A percentile compares a stretch with the other conserved stretches of the same genome.
Conservation (phyloP, 2,888 invertebrate species). For the Nemapogon koenigi region DNA sequence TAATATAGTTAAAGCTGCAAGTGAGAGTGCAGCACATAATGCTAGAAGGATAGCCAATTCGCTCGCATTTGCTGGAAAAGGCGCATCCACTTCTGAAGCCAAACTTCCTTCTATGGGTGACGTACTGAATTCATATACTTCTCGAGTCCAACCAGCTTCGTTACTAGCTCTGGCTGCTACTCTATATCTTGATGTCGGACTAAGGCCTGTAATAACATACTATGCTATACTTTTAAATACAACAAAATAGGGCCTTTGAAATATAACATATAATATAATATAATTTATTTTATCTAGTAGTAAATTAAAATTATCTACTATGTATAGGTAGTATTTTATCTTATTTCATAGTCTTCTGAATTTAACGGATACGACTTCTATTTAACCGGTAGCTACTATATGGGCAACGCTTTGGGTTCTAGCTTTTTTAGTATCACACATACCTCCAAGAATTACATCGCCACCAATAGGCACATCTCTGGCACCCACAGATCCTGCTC, state of each 20-base stretch:
- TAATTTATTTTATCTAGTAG: too few species aligned
- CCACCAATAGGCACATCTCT: slow-evolving; percentile 53
- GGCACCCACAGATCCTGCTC: slow-evolving; percentile 52
- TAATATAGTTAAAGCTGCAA: slow-evolving; percentile 63
- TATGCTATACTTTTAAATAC: too few species aligned
- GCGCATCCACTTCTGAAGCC: slow-evolving; percentile 53
- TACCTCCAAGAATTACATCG: slow-evolving; percentile 51
- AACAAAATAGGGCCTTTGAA: too few species aligned
- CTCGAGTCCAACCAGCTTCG: slow-evolving; percentile 68
- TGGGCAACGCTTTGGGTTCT: too few species aligned
- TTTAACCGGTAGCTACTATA: too few species aligned
- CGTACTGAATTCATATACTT: slow-evolving; percentile 67
- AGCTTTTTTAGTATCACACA: too few species aligned
- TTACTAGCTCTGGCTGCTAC: slow-evolving; percentile 66
- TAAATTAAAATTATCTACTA: too few species aligned
- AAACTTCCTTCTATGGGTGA: slow-evolving; percentile 57
- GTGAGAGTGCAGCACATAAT: slow-evolving; percentile 61
- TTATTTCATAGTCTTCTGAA: too few species aligned
- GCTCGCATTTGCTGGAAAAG: slow-evolving; percentile 52
- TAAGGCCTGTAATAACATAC: slow-evolving; percentile 44
- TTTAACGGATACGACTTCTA: too few species aligned
- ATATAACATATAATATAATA: too few species aligned
- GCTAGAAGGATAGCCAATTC: slow-evolving; percentile 53
- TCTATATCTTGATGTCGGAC: slow-evolving; percentile 67
- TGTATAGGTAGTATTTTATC: too few species aligned